Conservation (phyloP, 2,113 vertebrate genomes). For the Otolemur garnettii region DNA sequence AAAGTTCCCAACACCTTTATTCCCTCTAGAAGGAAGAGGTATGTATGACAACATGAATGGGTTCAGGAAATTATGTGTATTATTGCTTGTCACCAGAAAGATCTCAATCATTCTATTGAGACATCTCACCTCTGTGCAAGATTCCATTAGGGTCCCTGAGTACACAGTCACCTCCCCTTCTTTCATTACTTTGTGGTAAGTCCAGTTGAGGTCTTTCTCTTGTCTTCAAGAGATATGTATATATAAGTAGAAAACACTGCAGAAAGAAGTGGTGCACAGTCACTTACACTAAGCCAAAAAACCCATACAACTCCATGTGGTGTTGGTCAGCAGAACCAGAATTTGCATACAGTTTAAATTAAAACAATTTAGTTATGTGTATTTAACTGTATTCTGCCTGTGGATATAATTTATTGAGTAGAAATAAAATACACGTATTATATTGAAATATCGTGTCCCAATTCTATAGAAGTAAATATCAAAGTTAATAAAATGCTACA, state of each 20-base stretch:
- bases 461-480: background rate
- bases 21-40: background rate
- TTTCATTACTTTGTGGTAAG: background rate
- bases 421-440: background rate
- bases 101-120: background rate
- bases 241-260: fast-evolving
- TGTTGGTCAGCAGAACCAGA: background rate
- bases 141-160: background rate
- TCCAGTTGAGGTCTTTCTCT: background rate
- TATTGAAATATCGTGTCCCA: background rate
- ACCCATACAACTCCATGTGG: background rate
- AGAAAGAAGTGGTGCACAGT: background rate
- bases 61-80: background rate
- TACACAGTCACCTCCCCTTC: background rate
- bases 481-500: background rate
- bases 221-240: background rate
- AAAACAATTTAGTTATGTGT: background rate
- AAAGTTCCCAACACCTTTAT: background rate
- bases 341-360: background rate
- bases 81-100: background rate
- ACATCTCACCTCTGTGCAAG: background rate
- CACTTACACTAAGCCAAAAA: background rate
- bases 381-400: background rate
- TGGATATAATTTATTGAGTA: background rate
- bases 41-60: too few species aligned